Percentiles rank a stretch among this genome's conserved stretches.
Evolutionary conservation across 1,140 invertebrate genomes (phyloP).

Genomic region (Paraescarpia echinospica): DNA sequence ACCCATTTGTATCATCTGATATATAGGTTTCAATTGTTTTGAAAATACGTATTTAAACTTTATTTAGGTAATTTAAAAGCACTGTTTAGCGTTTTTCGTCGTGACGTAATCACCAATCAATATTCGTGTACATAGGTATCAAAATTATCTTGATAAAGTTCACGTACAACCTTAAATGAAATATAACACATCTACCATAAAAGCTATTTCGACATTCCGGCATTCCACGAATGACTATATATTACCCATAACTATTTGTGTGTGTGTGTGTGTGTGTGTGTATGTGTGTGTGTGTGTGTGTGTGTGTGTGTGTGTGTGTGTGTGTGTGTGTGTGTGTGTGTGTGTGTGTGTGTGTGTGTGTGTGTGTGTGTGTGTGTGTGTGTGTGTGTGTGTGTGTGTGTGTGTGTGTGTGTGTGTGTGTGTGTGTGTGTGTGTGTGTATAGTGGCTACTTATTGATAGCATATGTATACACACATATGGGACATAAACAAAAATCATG

Average conservation of each 20-base stretch:
- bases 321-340: slow-evolving; percentile 19
- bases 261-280: slow-evolving; percentile 11
- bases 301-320: slow-evolving; percentile 17
- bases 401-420: slow-evolving; percentile 18
- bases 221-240: too few species aligned
- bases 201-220: too few species aligned
- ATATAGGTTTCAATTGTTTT: background rate
- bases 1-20: background rate
- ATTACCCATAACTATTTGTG: background rate
- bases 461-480: too few species aligned
- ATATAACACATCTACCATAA: too few species aligned
- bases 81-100: background rate
- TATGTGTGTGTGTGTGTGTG: background rate
- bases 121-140: background rate
- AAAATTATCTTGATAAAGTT: too few species aligned
- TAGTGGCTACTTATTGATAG: too few species aligned
- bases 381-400: slow-evolving; percentile 17
- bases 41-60: background rate
- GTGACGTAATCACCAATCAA: background rate
- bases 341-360: slow-evolving; percentile 18
- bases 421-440: slow-evolving; percentile 3
- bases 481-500: background rate
- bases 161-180: background rate
- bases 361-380: slow-evolving; percentile 11
- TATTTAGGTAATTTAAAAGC: background rate